Percentiles rank a stretch among this genome's conserved stretches.
These are phyloP conservation scores for Odobenus rosmarus DNA, from an alignment of 2,113 vertebrate species.

Conservation along the genomic window DNA sequence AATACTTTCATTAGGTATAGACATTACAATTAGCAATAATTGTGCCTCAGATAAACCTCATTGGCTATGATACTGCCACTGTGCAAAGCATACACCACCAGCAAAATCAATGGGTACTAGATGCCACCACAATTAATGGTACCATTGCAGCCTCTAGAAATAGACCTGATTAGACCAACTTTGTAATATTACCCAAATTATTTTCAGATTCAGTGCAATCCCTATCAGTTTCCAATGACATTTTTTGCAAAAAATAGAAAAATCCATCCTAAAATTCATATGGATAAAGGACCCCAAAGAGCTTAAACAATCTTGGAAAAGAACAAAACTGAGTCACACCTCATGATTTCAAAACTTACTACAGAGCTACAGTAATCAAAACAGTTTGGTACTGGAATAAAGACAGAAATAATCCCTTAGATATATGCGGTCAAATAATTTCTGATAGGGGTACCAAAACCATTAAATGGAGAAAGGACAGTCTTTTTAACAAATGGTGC, in stretches of 20 bases:
- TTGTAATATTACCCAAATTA: background rate
- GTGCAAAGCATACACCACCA: background rate
- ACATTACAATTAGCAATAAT: background rate
- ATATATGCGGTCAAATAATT: background rate
- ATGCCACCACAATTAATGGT: background rate
- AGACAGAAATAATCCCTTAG: background rate
- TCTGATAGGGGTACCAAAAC: background rate
- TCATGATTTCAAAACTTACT: background rate
- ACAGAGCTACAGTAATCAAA: background rate
- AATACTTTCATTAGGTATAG: background rate
- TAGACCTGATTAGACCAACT: background rate
- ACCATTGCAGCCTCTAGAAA: background rate
- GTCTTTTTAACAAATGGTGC: background rate
- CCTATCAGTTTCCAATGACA: background rate
- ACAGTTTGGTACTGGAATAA: background rate
- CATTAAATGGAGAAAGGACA: background rate
- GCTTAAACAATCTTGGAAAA: background rate
- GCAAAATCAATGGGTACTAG: background rate
- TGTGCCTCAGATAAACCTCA: too few relatives aligned
- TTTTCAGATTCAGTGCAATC: background rate
- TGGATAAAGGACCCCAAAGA: background rate
- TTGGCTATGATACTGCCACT: too few relatives aligned
- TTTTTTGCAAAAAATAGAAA: background rate
- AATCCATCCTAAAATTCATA: background rate
- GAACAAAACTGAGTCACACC: background rate